phyloP scores from a whole-genome alignment of 2,797 vertebrate species.

The Ptychadena robeensis region DNA sequence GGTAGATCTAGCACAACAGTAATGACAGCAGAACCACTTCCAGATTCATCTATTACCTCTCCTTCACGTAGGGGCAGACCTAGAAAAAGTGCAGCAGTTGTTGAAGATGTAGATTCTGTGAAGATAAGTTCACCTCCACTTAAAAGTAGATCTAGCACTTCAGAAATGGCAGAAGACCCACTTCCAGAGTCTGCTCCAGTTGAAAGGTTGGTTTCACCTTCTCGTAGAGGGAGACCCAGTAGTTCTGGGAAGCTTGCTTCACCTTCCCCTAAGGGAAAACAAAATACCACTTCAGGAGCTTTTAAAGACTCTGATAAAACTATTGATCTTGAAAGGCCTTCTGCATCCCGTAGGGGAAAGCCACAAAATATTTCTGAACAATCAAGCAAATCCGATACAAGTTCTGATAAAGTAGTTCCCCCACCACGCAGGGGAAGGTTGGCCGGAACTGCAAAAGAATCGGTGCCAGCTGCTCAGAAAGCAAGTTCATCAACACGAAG shows the following conservation, averaged over 20 bases:
- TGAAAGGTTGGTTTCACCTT: background rate
- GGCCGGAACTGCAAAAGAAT: background rate
- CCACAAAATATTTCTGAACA: background rate
- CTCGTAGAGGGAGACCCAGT: slow-evolving; percentile 1
- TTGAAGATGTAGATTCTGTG: background rate
- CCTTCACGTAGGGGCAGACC: background rate
- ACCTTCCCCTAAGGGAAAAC: background rate
- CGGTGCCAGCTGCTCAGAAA: background rate
- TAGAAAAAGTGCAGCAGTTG: background rate
- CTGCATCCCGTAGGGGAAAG: background rate
- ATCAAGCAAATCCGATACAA: background rate
- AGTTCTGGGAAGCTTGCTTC: background rate
- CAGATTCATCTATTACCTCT: too few relatives aligned
- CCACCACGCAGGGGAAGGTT: slow-evolving; percentile 6
- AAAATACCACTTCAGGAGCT: background rate
- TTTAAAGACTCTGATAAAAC: background rate
- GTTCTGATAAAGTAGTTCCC: background rate
- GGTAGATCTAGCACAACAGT: too few relatives aligned
- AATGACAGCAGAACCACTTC: too few relatives aligned
- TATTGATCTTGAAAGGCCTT: background rate
- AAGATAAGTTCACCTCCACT: background rate
- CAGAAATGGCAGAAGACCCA: background rate
- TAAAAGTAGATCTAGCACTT: background rate
- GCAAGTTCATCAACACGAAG: background rate
- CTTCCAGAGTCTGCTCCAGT: background rate